Conservation (phyloP, 2,888 invertebrate species). For the Stenichneumon culpator region DNA sequence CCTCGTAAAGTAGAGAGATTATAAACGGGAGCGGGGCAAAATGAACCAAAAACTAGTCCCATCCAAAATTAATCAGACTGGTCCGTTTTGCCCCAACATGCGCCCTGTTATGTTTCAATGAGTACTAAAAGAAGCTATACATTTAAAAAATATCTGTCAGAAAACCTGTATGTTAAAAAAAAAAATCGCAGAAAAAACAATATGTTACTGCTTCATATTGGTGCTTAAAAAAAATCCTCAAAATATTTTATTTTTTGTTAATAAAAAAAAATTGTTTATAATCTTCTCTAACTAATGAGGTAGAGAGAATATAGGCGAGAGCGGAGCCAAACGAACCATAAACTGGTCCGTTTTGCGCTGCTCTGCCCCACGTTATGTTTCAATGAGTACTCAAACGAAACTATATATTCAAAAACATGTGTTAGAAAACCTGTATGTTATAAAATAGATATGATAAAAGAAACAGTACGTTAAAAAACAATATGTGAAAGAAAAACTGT, state of each 20-base stretch:
- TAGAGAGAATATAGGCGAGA: neutral
- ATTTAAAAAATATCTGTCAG: no score
- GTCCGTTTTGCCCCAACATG: no score
- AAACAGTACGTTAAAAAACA: neutral
- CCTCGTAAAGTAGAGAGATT: neutral
- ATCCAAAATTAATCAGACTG: neutral
- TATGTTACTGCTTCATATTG: neutral
- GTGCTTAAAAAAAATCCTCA: neutral
- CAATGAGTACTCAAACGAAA: no score
- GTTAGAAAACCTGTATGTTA: neutral
- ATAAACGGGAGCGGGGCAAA: neutral
- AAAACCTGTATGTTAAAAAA: neutral
- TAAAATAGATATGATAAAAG: neutral
- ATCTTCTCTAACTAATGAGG: neutral
- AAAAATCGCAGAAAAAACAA: neutral
- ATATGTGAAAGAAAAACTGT: neutral
- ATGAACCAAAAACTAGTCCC: neutral
- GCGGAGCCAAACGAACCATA: neutral
- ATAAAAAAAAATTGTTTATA: neutral
- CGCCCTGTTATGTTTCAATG: no score
- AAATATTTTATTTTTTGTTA: neutral
- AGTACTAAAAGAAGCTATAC: no score
- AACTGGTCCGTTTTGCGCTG: neutral
- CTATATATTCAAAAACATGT: neutral
- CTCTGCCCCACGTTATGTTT: no score